These are phyloP conservation scores for Drosophila eugracilis DNA, from an alignment of 1,140 invertebrate genomes.

Conservation along the genomic window DNA sequence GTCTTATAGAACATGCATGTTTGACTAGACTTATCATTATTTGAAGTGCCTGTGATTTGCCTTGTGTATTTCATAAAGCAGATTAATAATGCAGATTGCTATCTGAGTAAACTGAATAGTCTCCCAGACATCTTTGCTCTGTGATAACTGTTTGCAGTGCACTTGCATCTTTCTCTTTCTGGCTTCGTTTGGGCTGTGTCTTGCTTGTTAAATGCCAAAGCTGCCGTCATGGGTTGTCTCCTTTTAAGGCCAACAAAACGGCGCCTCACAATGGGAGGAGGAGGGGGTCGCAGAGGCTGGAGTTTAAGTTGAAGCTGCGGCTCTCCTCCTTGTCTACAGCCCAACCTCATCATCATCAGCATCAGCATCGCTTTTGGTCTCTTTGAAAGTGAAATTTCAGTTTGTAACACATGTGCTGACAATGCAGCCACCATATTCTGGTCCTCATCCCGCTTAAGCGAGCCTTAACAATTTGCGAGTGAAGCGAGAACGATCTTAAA, in stretches of 20 bases:
- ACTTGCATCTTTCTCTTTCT: background rate
- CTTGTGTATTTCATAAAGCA: too few species aligned
- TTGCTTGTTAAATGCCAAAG: slow-evolving; percentile 65
- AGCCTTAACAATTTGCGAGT: slow-evolving; percentile 24
- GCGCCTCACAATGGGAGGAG: slow-evolving; percentile 40
- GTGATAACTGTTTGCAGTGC: slow-evolving; percentile 18
- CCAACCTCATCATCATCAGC: slow-evolving; percentile 33
- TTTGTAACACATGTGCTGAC: slow-evolving; percentile 52
- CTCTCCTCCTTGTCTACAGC: slow-evolving; percentile 4
- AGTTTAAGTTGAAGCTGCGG: slow-evolving; percentile 31
- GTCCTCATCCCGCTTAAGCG: background rate
- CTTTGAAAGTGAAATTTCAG: slow-evolving; percentile 76
- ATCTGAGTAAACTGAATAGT: too few species aligned
- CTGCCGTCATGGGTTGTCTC: slow-evolving; percentile 62
- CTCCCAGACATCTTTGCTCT: too few species aligned
- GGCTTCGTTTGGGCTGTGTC: slow-evolving; percentile 15
- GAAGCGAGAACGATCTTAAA: slow-evolving; percentile 14
- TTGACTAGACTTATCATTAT: too few species aligned
- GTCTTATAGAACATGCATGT: background rate
- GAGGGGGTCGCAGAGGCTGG: background rate
- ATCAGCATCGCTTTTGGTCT: slow-evolving; percentile 38
- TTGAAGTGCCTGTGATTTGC: too few species aligned
- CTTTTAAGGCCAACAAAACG: slow-evolving; percentile 63
- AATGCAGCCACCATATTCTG: slow-evolving; percentile 8
- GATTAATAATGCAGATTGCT: background rate